phyloP scores from a whole-genome alignment of 2,113 vertebrate genomes.

The Ptilonorhynchus violaceus region DNA sequence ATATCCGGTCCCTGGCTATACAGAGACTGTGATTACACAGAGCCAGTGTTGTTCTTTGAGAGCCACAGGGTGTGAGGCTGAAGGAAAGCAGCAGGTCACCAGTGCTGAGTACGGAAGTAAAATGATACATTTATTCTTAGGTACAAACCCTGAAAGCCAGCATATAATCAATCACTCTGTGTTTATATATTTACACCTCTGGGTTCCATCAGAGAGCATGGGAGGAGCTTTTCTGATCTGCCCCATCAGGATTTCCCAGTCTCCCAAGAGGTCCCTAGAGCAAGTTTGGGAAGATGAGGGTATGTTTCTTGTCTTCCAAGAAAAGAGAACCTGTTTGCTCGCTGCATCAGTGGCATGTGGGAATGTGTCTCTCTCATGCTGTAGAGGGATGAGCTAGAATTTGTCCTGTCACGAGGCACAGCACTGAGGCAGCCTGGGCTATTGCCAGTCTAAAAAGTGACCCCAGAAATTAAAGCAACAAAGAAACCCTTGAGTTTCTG shows the following conservation, averaged over 20 bases:
- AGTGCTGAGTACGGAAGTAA: not conserved
- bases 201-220: not conserved
- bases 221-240: slow-evolving; percentile 11
- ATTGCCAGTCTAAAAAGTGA: not conserved
- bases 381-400: not conserved
- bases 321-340: not conserved
- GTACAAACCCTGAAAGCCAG: slow-evolving; percentile 40
- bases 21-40: not conserved
- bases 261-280: not conserved
- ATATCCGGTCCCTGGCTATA: not conserved
- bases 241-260: not conserved
- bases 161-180: slow-evolving; percentile 15
- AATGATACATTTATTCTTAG: slow-evolving; percentile 34
- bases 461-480: not conserved
- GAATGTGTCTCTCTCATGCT: not conserved
- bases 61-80: not conserved
- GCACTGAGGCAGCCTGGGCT: not conserved
- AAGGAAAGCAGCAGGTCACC: slow-evolving; percentile 36
- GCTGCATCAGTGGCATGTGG: not conserved
- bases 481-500: not conserved
- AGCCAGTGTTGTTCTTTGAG: not conserved
- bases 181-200: slow-evolving; percentile 57
- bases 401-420: not conserved
- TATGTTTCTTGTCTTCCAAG: not conserved
- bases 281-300: not conserved